Evolutionary conservation across 2,888 invertebrate species (phyloP), one percentile per base, ranked within the genome.

Genomic region (Sarcophaga carnaria): DNA sequence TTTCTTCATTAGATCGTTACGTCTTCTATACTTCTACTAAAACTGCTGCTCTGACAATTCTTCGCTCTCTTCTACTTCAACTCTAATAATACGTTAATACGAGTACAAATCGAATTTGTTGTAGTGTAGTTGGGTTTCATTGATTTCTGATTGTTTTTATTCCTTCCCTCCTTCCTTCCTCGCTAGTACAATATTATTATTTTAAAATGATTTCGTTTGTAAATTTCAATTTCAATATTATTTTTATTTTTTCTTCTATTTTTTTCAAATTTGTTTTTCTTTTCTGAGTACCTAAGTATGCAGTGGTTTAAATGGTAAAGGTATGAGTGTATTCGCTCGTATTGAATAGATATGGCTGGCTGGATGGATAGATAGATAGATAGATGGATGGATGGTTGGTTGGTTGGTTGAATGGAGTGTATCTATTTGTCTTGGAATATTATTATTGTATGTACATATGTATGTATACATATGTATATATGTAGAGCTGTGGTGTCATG

Each of bases 401-500:
- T 49, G 49, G 14, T 20, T 62, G 20, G 22, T 62, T 20, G n/a
- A 17, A 11, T 62, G 62, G 11, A 20, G 62, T 22, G n/a, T 62
- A 20, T 62, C 20, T 62, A 20, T 62, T 62, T 62, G n/a, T 22
- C 62, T 62, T 62, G n/a, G 62, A 62, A 17, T 62, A 37, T 8
- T 37, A 37, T 37, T 37, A 37, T 75, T 37, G 27, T 37, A 77
- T 20, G 37, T 77, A 45, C 4, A 45, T 20, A 49, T 49, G 60
- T 25, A 62, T 80, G 22, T 4, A 62, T 66, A 60, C 25, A 8
- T 20, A 4, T 12, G 27, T 67, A 22, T 69, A 62, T 74, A 62
- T 83, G 63, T 75, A 59, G 66, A 37, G 60, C 66, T 80, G 71
- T 81, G 69, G 86, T 77, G 76, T 75, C 77, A 80, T 81, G 83